These are phyloP conservation scores for Zhuqinia jingwanae DNA, from an alignment of 2,888 invertebrate genomes.

Conservation along the genomic window DNA sequence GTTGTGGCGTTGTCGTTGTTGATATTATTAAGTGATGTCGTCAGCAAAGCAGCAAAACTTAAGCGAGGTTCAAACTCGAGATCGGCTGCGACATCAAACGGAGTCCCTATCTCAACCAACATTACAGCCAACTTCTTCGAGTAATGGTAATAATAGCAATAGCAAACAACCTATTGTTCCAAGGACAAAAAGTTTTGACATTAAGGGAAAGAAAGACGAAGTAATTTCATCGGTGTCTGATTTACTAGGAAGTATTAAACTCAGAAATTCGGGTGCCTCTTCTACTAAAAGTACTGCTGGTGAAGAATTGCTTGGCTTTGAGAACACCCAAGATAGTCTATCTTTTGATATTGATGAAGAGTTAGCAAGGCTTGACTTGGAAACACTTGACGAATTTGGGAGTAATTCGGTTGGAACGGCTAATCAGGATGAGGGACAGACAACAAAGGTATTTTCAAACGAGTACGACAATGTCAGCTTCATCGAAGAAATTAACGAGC, in stretches of 20 bases:
- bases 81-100: conserved; percentile 7
- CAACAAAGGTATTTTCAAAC: conserved; percentile 8
- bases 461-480: not conserved
- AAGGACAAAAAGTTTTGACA: conserved; percentile 59
- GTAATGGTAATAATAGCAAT: not conserved
- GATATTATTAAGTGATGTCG: conserved; percentile 48
- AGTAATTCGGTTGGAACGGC: conserved; percentile 42
- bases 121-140: not conserved
- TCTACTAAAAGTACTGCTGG: not conserved
- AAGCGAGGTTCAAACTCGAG: conserved; percentile 15
- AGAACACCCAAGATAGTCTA: conserved; percentile 58
- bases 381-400: conserved; percentile 74
- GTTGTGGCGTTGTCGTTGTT: not conserved
- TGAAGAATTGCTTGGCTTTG: not conserved
- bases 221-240: conserved; percentile 18
- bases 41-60: conserved; percentile 4
- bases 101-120: conserved; percentile 59
- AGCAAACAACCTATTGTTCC: not conserved
- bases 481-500: not conserved
- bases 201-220: not conserved
- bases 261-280: not conserved
- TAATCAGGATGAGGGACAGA: not conserved
- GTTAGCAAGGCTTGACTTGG: conserved; percentile 75
- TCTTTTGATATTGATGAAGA: conserved; percentile 77
- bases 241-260: conserved; percentile 42